Conservation (phyloP, 2,113 vertebrate species). For the Rhea pennata region DNA sequence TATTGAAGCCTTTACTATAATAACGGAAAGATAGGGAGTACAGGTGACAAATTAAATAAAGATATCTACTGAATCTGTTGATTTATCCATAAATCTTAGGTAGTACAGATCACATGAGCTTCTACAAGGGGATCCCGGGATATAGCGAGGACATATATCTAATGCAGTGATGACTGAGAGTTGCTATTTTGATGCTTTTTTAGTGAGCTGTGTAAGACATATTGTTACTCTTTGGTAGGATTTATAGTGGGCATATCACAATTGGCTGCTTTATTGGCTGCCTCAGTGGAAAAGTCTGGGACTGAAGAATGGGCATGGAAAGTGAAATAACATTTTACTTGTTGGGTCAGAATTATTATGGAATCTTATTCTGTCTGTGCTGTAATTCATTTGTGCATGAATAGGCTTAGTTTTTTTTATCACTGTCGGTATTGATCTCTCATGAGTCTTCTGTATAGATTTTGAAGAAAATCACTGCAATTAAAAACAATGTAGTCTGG, state of each 20-base stretch:
- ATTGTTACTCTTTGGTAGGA: constrained; percentile 45
- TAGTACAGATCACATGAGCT: neutral
- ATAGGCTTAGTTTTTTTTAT: neutral
- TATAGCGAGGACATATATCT: neutral
- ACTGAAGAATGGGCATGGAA: constrained; percentile 47
- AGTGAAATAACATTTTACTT: constrained; percentile 43
- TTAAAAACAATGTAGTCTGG: constrained; percentile 21
- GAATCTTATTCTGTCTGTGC: neutral
- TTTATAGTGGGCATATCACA: constrained; percentile 52
- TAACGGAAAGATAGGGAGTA: neutral
- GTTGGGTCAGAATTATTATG: constrained; percentile 46
- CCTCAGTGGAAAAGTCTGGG: constrained; percentile 23
- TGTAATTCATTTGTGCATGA: constrained; percentile 20
- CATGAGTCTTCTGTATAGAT: constrained; percentile 23
- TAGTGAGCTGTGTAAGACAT: constrained; percentile 5
- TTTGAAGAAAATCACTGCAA: constrained; percentile 38
- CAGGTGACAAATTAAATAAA: neutral
- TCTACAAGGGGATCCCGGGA: neutral
- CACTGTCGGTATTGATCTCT: constrained; percentile 50
- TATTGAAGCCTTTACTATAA: neutral
- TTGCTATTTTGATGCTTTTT: constrained; percentile 51
- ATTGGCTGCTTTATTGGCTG: constrained; percentile 43
- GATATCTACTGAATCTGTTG: neutral
- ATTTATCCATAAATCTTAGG: neutral
- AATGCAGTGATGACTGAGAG: constrained; percentile 3